Conservation (phyloP, 2,888 invertebrate species). For the Rosalia funebris region DNA sequence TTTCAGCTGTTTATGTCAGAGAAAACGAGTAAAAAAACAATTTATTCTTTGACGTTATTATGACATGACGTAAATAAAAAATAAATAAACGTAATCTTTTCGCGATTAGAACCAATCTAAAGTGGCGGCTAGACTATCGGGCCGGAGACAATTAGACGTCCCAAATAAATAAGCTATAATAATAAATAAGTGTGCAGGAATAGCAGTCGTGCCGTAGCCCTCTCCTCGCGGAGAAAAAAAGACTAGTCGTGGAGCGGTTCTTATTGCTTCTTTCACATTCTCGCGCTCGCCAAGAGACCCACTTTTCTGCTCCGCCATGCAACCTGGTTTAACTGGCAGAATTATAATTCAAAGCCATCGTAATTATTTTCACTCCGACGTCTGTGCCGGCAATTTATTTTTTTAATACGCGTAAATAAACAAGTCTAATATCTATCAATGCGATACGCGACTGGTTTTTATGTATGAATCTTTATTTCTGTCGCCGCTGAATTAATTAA, state of each 20-base stretch:
- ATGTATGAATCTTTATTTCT: background rate
- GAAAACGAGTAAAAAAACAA: conserved; percentile 1
- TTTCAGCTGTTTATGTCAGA: background rate
- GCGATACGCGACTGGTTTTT: background rate
- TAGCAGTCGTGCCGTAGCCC: no score
- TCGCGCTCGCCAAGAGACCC: no score
- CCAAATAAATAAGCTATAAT: no score
- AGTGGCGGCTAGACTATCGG: background rate
- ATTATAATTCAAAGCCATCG: background rate
- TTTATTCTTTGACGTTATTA: conserved; percentile 5
- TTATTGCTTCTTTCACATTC: no score
- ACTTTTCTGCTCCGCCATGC: no score
- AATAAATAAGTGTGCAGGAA: no score
- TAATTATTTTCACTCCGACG: background rate
- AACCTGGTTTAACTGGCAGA: no score
- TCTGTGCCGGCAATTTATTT: background rate
- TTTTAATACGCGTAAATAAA: background rate
- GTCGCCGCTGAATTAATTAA: no score
- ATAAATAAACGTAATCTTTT: conserved; percentile 13
- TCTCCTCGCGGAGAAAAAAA: no score
- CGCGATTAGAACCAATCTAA: background rate
- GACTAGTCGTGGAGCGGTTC: no score
- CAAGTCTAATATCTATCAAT: background rate
- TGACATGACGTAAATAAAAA: conserved; percentile 19
- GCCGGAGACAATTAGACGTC: no score